These are phyloP conservation scores for Argyra leucocephala DNA, from an alignment of 2,888 invertebrate genomes.

Conservation along the genomic window DNA sequence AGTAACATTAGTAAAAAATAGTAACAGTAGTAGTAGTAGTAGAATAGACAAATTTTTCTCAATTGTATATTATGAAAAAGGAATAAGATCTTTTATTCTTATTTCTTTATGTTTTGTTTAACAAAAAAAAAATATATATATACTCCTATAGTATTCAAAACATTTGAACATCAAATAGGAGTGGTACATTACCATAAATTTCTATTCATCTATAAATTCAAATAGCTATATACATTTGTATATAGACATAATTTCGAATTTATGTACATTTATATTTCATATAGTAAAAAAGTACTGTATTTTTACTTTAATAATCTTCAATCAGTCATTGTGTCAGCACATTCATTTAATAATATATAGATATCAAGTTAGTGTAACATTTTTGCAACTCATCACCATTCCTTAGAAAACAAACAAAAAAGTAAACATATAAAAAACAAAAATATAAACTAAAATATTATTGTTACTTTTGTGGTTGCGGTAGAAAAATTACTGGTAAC, in stretches of 20 bases:
- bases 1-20: too few relatives aligned
- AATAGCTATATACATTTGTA: background rate
- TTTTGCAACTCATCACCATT: background rate
- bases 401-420: background rate
- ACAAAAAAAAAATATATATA: background rate
- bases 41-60: too few relatives aligned
- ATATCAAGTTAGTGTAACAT: constrained; percentile 8
- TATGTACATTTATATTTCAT: background rate
- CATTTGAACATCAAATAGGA: constrained; percentile 1
- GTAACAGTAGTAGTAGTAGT: too few relatives aligned
- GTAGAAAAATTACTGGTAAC: too few relatives aligned
- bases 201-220: background rate
- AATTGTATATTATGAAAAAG: background rate
- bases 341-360: constrained; percentile 16
- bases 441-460: background rate
- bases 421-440: background rate
- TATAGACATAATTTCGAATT: background rate
- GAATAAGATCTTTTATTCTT: background rate
- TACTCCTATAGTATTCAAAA: background rate
- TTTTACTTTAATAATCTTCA: constrained; percentile 20
- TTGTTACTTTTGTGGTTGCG: too few relatives aligned
- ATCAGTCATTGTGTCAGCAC: constrained; percentile 24
- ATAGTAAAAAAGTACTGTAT: constrained; percentile 7
- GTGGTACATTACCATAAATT: background rate
- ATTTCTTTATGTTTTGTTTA: background rate